A percentile compares a stretch with the other conserved stretches of the same genome.
Conservation (phyloP, 2,888 invertebrate species). For the Temnothorax ravouxi region DNA sequence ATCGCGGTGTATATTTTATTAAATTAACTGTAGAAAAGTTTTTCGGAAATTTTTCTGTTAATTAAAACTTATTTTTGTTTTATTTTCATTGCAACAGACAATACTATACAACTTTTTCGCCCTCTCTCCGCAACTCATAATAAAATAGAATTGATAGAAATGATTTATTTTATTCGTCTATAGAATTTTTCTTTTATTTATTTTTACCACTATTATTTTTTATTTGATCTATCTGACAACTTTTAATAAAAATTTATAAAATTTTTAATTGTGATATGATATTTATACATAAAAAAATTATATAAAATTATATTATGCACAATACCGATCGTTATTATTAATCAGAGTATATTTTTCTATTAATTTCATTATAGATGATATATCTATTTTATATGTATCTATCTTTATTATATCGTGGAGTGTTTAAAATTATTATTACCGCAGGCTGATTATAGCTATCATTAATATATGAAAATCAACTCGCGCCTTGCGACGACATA, state of each 20-base stretch:
- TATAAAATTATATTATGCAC: constrained; percentile 12
- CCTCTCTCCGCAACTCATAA: neutral
- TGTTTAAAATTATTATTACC: constrained; percentile 1
- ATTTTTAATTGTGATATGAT: neutral
- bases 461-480: constrained; percentile 51
- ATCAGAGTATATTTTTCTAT: neutral
- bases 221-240: neutral
- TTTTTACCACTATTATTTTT: neutral
- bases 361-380: neutral
- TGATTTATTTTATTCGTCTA: neutral
- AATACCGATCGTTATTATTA: neutral
- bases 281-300: neutral
- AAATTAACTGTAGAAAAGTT: constrained; percentile 9
- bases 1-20: neutral
- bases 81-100: constrained; percentile 1
- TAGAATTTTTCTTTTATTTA: constrained; percentile 11
- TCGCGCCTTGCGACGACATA: constrained; percentile 53
- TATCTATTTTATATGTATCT: neutral
- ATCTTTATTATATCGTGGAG: neutral
- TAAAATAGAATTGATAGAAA: constrained; percentile 18
- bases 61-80: neutral
- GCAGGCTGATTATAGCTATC: constrained; percentile 17
- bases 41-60: constrained; percentile 1
- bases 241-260: neutral
- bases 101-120: neutral